phyloP scores from a whole-genome alignment of 2,888 invertebrate species.

The Trichogramma dendrolimi region DNA sequence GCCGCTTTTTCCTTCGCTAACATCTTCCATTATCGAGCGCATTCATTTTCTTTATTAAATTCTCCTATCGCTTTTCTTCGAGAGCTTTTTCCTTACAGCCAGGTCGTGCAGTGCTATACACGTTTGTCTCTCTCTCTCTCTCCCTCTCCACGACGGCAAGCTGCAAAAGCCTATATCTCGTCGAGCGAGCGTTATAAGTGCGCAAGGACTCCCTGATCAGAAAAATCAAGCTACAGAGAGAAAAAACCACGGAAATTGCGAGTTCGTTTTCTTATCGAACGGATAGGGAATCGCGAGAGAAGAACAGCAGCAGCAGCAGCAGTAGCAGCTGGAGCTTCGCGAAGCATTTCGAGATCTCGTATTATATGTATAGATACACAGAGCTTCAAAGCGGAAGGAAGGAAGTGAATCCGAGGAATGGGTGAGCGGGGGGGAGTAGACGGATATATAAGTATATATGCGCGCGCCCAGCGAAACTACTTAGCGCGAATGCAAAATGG shows the following conservation, averaged over 20 bases:
- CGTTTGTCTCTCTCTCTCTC: constrained; percentile 9
- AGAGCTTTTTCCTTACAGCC: no score
- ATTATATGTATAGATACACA: neutral
- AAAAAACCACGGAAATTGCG: constrained; percentile 20
- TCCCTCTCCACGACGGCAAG: neutral
- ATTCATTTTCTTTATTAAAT: constrained; percentile 25
- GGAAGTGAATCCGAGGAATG: constrained; percentile 16
- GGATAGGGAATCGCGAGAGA: neutral
- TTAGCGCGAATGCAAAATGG: constrained; percentile 47
- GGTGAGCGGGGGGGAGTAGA: no score
- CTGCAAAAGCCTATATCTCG: no score
- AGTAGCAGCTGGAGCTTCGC: no score
- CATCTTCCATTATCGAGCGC: constrained; percentile 14
- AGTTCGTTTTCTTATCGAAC: no score
- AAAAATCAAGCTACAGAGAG: no score
- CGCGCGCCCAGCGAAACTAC: constrained; percentile 34
- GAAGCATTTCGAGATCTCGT: no score
- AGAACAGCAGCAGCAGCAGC: neutral
- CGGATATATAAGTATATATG: no score
- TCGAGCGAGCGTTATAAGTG: no score
- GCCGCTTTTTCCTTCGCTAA: neutral
- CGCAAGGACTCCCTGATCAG: no score
- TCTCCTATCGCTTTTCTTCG: neutral
- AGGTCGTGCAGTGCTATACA: neutral
- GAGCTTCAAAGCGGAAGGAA: neutral